Conservation (phyloP, 30 jellyfish, hydroid and myxozoan genomes). For the Pseudorhiza aurosa region DNA sequence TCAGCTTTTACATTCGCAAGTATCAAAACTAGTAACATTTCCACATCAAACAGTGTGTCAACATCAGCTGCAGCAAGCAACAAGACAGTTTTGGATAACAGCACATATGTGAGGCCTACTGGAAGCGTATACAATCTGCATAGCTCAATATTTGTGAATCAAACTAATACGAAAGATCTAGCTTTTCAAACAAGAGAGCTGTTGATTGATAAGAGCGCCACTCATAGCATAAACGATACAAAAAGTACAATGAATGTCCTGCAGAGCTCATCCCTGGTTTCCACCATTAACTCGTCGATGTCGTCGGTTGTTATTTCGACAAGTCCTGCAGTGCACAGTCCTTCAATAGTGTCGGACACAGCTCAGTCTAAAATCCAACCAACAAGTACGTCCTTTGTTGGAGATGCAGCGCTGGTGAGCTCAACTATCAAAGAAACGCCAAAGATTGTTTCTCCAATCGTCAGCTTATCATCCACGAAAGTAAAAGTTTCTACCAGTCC, state of each 20-base stretch:
- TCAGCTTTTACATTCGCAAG: conserved; percentile 1
- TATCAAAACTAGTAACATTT: background rate
- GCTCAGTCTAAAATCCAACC: conserved; percentile 27
- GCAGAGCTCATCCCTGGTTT: background rate
- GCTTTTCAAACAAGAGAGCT: no score
- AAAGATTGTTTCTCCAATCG: background rate
- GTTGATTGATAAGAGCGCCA: no score
- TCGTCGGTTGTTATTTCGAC: conserved; percentile 13
- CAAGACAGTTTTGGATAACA: background rate
- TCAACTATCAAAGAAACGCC: background rate
- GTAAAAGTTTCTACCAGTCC: background rate
- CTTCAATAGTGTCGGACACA: conserved; percentile 13
- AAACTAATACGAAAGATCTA: background rate
- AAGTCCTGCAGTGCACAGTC: conserved; percentile 35
- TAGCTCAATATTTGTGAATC: background rate
- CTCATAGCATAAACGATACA: no score
- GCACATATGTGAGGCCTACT: background rate
- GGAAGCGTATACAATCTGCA: background rate
- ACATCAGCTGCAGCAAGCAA: background rate
- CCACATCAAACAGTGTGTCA: background rate
- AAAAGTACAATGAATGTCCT: background rate
- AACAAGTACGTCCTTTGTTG: conserved; percentile 10
- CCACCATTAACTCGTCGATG: conserved; percentile 35
- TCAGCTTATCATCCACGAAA: background rate
- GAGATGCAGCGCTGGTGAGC: background rate